phyloP scores from a whole-genome alignment of 2,113 vertebrate species.

The Junco hyemalis region DNA sequence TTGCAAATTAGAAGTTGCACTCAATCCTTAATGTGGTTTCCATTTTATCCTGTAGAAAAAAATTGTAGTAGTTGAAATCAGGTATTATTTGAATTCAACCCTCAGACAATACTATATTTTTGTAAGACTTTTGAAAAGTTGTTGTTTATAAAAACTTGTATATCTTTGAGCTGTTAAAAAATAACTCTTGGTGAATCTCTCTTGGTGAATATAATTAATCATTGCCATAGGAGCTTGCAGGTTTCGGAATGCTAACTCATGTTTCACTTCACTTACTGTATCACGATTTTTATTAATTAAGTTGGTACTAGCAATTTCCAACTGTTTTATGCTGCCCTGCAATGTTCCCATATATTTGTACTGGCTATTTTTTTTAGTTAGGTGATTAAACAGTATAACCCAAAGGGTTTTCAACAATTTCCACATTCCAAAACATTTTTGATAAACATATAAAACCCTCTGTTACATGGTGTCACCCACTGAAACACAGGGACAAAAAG shows the following conservation, averaged over 20 bases:
- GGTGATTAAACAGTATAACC: background rate
- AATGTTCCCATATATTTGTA: background rate
- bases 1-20: conserved; percentile 64
- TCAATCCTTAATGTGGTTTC: conserved; percentile 36
- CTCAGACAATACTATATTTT: background rate
- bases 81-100: conserved; percentile 22
- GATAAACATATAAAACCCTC: background rate
- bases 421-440: background rate
- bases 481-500: conserved; percentile 4
- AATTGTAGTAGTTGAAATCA: conserved; percentile 28
- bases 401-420: background rate
- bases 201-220: background rate
- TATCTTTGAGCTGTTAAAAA: background rate
- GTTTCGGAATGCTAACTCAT: background rate
- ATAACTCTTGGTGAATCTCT: background rate
- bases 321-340: background rate
- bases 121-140: background rate
- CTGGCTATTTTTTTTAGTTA: background rate
- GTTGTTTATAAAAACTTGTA: background rate
- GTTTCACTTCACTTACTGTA: background rate
- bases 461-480: background rate
- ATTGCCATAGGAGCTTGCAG: background rate
- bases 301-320: background rate
- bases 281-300: background rate
- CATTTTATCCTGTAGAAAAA: background rate